phyloP scores from a whole-genome alignment of 1,140 invertebrate species.

The Amphibalanus amphitrite region DNA sequence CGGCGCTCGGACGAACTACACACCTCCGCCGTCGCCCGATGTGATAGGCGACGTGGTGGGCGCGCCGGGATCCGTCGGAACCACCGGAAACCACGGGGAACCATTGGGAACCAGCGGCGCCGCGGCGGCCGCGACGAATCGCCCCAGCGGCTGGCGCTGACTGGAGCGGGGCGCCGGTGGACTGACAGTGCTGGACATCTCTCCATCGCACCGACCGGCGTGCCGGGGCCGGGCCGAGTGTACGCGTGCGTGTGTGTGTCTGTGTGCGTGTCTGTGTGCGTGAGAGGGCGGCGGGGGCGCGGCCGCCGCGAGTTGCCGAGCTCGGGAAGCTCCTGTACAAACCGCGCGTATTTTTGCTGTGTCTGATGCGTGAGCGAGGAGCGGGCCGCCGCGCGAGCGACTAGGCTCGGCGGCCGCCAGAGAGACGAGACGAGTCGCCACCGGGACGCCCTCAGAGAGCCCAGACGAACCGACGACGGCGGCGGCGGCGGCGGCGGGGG shows the following conservation, averaged over 20 bases:
- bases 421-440: neutral
- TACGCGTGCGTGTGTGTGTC: neutral
- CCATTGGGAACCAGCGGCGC: too few species aligned
- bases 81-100: too few species aligned
- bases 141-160: too few species aligned
- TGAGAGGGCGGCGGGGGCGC: neutral
- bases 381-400: neutral
- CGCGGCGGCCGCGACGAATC: too few species aligned
- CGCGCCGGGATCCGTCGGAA: too few species aligned
- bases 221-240: neutral
- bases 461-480: neutral
- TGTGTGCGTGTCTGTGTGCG: neutral
- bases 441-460: neutral
- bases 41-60: neutral
- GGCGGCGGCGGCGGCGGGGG: too few species aligned
- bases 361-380: neutral
- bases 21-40: neutral
- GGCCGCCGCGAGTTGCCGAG: neutral
- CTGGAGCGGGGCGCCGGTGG: too few species aligned
- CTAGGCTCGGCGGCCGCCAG: neutral
- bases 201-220: neutral
- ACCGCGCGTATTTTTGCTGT: neutral
- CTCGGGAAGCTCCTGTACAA: neutral
- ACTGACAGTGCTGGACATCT: too few species aligned
- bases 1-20: neutral